Percentiles rank a stretch among this genome's conserved stretches.
Evolutionary conservation across 2,797 vertebrate genomes (phyloP).

Genomic region (Pseudochirops cupreus): DNA sequence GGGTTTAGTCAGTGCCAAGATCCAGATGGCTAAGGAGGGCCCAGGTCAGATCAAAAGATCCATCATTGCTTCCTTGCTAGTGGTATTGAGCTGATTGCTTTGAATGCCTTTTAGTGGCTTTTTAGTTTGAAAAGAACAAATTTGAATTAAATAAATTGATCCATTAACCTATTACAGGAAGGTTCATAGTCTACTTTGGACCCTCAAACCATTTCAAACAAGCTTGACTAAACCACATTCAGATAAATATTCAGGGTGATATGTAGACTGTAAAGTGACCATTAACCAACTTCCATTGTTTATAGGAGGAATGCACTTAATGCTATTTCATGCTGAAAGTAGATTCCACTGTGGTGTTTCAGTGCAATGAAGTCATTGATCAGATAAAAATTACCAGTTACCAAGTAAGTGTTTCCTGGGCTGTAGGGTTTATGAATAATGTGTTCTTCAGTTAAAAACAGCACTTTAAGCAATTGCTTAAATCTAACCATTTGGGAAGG

Average conservation of each 20-base stretch:
- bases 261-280: constrained; percentile 46
- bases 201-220: constrained; percentile 41
- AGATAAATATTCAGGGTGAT: constrained; percentile 42
- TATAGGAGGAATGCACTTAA: constrained; percentile 36
- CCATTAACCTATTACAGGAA: constrained; percentile 67
- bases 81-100: constrained; percentile 39
- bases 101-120: constrained; percentile 63
- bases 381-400: constrained; percentile 76
- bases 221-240: constrained; percentile 31
- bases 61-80: neutral
- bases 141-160: constrained; percentile 73
- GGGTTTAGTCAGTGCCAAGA: neutral
- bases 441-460: constrained; percentile 78
- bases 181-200: constrained; percentile 45
- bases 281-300: constrained; percentile 49
- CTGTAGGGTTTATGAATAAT: constrained; percentile 72
- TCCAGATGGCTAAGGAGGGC: neutral
- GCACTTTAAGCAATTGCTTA: constrained; percentile 80
- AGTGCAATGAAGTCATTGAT: constrained; percentile 67
- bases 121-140: constrained; percentile 70
- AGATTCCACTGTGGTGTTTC: constrained; percentile 24
- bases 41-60: neutral
- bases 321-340: constrained; percentile 2
- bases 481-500: constrained; percentile 76
- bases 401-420: constrained; percentile 74